Evolutionary conservation across 1,140 invertebrate genomes (phyloP).

Genomic region (Drosophila willistoni): DNA sequence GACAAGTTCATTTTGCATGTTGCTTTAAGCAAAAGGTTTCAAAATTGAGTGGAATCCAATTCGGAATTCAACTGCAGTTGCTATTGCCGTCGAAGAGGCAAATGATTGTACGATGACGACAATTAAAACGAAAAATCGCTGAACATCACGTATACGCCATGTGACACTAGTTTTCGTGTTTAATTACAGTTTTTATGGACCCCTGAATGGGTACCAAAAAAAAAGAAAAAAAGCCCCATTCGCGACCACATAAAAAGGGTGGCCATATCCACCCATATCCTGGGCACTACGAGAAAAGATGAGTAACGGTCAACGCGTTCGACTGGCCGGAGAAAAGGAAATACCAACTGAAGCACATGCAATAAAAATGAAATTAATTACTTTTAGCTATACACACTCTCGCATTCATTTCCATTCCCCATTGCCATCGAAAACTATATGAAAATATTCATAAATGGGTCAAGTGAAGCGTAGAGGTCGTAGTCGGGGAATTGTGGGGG

Average conservation of each 20-base stretch:
- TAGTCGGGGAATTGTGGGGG: no score
- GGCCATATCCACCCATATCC: neutral
- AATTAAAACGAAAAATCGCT: slow-evolving; percentile 57
- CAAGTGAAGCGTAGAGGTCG: slow-evolving; percentile 1
- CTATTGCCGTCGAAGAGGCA: slow-evolving; percentile 29
- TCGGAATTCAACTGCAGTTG: slow-evolving; percentile 5
- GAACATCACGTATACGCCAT: slow-evolving; percentile 70
- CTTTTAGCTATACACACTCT: slow-evolving; percentile 16
- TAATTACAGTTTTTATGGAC: slow-evolving; percentile 72
- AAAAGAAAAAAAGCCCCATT: slow-evolving; percentile 43
- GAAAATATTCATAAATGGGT: slow-evolving; percentile 6
- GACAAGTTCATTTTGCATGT: slow-evolving; percentile 38
- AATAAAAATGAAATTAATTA: slow-evolving; percentile 78
- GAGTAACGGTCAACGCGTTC: slow-evolving; percentile 43
- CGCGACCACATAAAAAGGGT: slow-evolving; percentile 43
- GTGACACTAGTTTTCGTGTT: slow-evolving; percentile 78
- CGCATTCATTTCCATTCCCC: neutral
- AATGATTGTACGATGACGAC: slow-evolving; percentile 47
- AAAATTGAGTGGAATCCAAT: neutral
- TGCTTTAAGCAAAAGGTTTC: neutral
- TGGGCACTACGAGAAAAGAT: slow-evolving; percentile 31
- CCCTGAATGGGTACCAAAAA: slow-evolving; percentile 28
- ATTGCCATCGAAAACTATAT: neutral
- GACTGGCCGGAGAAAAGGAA: slow-evolving; percentile 15
- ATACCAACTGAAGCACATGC: slow-evolving; percentile 46